phyloP scores from a whole-genome alignment of 2,113 vertebrate genomes.

The Corythornis cristatus region DNA sequence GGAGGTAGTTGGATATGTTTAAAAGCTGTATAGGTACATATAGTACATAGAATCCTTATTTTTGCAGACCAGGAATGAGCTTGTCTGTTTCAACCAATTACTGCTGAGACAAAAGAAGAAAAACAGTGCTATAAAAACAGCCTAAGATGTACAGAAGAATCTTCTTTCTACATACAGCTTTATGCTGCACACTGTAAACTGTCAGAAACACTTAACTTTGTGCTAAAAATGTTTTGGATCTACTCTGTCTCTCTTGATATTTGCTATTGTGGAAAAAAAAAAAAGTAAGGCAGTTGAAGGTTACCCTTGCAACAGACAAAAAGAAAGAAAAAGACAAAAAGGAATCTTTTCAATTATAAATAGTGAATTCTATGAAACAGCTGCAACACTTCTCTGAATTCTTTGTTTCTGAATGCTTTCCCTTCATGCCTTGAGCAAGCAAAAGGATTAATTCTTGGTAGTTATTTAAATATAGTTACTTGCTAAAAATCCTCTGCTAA shows the following conservation, averaged over 20 bases:
- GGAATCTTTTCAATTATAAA: constrained; percentile 73
- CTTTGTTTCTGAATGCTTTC: constrained; percentile 82
- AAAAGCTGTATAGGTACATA: too few relatives aligned
- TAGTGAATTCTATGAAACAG: constrained; percentile 76
- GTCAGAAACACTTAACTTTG: constrained; percentile 33
- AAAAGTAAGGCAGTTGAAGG: constrained; percentile 57
- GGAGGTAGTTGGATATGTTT: too few relatives aligned
- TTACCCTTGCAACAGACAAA: constrained; percentile 25
- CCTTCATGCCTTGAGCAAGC: constrained; percentile 79
- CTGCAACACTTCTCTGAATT: constrained; percentile 77
- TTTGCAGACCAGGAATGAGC: not conserved
- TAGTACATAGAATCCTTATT: not conserved
- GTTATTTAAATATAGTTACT: constrained; percentile 89
- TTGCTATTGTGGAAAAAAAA: constrained; percentile 32
- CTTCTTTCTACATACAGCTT: not conserved
- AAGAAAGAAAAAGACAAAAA: not conserved
- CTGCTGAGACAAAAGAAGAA: not conserved
- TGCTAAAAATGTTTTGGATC: constrained; percentile 23
- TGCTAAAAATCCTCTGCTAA: constrained; percentile 81
- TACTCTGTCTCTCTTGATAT: constrained; percentile 23
- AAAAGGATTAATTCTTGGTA: constrained; percentile 86
- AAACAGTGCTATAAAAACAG: constrained; percentile 10
- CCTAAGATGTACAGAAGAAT: not conserved
- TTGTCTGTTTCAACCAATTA: not conserved
- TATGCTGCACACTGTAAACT: constrained; percentile 23